Percentiles rank a stretch among this genome's conserved stretches.
phyloP scores from a whole-genome alignment of 2,888 invertebrate genomes.

The Herminia tarsipennalis region DNA sequence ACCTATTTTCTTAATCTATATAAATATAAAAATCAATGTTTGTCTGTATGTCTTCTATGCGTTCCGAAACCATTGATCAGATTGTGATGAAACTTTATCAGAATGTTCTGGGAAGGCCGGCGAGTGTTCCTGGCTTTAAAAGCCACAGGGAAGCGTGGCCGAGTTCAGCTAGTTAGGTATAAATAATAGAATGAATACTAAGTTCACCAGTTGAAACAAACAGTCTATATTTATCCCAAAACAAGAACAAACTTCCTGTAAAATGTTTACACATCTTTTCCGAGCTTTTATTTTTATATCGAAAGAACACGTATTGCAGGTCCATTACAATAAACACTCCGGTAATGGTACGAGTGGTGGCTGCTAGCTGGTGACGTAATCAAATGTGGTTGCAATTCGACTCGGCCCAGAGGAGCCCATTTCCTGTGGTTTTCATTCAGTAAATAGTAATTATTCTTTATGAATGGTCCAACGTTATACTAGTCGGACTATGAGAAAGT shows the following conservation, averaged over 20 bases:
- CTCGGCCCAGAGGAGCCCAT: constrained; percentile 47
- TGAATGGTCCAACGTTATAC: constrained; percentile 47
- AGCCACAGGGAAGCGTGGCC: too few species aligned
- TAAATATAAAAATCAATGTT: too few species aligned
- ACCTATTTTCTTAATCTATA: too few species aligned
- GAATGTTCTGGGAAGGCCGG: too few species aligned
- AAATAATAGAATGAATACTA: too few species aligned
- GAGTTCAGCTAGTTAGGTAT: too few species aligned
- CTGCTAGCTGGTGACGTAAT: constrained; percentile 47
- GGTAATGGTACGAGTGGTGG: constrained; percentile 9
- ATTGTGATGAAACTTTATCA: too few species aligned
- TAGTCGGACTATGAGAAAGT: constrained; percentile 50
- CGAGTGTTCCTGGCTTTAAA: too few species aligned
- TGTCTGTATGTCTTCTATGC: too few species aligned
- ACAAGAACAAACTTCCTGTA: constrained; percentile 5
- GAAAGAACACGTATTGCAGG: constrained; percentile 6
- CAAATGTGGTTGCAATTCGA: constrained; percentile 55
- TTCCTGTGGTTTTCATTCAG: constrained; percentile 63
- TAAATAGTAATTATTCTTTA: constrained; percentile 60
- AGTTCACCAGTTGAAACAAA: constrained; percentile 2
- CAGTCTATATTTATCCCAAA: constrained; percentile 1
- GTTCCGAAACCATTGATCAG: too few species aligned
- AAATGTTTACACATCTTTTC: constrained; percentile 10
- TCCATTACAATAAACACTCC: constrained; percentile 20
- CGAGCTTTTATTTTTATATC: constrained; percentile 11